These are phyloP conservation scores for Notodonta ziczac DNA, from an alignment of 2,888 invertebrate species.

Conservation along the genomic window DNA sequence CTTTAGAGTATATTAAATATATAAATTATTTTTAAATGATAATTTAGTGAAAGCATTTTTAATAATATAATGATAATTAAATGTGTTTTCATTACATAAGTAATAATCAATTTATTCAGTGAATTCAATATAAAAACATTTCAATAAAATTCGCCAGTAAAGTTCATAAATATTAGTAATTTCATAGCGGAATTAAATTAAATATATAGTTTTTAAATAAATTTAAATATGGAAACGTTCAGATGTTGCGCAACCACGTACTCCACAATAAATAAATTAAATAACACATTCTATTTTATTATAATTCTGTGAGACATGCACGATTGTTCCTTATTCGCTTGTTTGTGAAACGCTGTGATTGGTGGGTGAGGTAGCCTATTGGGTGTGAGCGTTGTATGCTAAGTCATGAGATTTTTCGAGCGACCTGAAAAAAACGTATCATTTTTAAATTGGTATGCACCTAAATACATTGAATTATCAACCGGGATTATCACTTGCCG, in stretches of 20 bases:
- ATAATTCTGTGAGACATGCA: constrained; percentile 35
- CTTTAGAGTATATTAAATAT: too few species aligned
- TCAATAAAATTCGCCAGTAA: too few species aligned
- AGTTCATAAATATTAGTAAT: constrained; percentile 12
- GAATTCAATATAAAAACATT: constrained; percentile 3
- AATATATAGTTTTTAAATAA: neutral
- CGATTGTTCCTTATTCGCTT: constrained; percentile 40
- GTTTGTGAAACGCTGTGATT: constrained; percentile 32
- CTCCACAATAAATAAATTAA: constrained; percentile 38
- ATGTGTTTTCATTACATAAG: too few species aligned
- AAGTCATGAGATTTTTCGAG: constrained; percentile 82
- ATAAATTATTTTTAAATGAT: too few species aligned
- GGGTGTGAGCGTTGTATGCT: constrained; percentile 85
- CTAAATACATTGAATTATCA: too few species aligned
- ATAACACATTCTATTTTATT: constrained; percentile 31
- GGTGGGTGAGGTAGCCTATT: constrained; percentile 65
- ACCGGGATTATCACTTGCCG: too few species aligned
- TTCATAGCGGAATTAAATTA: constrained; percentile 18
- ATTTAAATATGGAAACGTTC: constrained; percentile 8
- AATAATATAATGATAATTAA: too few species aligned
- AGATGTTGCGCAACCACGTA: constrained; percentile 36
- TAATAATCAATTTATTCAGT: too few species aligned
- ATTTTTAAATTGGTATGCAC: too few species aligned
- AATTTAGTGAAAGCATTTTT: too few species aligned
- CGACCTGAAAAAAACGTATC: constrained; percentile 62